A percentile compares a stretch with the other conserved stretches of the same genome.
Conservation (phyloP, 2,113 vertebrate genomes). For the Coregonus clupeaformis region DNA sequence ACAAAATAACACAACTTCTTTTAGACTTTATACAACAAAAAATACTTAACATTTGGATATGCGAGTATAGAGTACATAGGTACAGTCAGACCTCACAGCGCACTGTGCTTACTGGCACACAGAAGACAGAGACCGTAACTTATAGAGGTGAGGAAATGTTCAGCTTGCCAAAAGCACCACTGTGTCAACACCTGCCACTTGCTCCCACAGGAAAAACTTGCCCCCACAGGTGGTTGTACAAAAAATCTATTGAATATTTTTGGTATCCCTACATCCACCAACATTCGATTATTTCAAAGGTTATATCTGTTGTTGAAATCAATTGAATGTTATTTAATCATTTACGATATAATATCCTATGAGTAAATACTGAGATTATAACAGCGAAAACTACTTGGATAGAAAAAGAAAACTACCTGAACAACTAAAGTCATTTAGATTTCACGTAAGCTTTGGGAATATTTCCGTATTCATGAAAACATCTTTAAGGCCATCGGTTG, state of each 20-base stretch:
- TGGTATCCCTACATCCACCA: constrained; percentile 30
- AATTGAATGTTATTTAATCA: constrained; percentile 33
- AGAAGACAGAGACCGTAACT: constrained; percentile 30
- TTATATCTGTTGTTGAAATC: constrained; percentile 24
- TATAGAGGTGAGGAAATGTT: constrained; percentile 39
- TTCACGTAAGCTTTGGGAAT: constrained; percentile 55
- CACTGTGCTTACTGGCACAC: constrained; percentile 41
- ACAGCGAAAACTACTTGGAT: background rate
- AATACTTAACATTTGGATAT: constrained; percentile 47
- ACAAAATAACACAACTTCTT: constrained; percentile 38
- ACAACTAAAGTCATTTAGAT: constrained; percentile 18
- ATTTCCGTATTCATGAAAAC: constrained; percentile 48
- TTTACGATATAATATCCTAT: constrained; percentile 22
- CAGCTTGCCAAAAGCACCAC: constrained; percentile 66
- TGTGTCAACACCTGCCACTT: constrained; percentile 37
- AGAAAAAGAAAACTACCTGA: constrained; percentile 9
- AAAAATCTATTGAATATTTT: constrained; percentile 48
- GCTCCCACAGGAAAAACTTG: constrained; percentile 56
- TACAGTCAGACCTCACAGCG: constrained; percentile 41
- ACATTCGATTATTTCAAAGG: constrained; percentile 33
- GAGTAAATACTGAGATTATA: constrained; percentile 28
- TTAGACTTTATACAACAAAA: constrained; percentile 60
- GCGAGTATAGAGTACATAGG: constrained; percentile 45
- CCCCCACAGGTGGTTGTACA: too few species aligned
- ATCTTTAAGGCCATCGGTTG: constrained; percentile 78